A percentile compares a stretch with the other conserved stretches of the same genome.
phyloP scores from a whole-genome alignment of 64 coral and sea anemone species.

The Montipora sp. region DNA sequence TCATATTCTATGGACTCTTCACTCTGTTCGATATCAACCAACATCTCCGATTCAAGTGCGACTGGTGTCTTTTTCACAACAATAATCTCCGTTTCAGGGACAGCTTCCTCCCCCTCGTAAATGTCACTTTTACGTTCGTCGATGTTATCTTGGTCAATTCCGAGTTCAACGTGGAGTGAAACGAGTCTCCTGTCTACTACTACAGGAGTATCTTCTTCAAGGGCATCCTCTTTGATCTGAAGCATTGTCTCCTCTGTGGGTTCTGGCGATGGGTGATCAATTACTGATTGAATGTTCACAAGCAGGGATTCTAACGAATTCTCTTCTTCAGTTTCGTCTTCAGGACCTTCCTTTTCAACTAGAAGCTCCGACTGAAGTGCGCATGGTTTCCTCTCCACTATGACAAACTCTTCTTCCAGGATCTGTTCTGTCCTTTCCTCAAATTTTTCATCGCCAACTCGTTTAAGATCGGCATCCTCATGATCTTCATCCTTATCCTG shows the following conservation, averaged over 20 bases:
- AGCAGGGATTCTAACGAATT: slow-evolving; percentile 1
- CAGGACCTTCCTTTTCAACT: background rate
- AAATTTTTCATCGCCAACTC: background rate
- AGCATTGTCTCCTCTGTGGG: background rate
- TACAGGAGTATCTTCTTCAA: slow-evolving; percentile 1
- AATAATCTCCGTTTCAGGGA: background rate
- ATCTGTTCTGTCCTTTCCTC: background rate
- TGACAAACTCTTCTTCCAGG: background rate
- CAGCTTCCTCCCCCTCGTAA: background rate
- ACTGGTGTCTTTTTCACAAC: background rate
- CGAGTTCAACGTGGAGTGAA: background rate
- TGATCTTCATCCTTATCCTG: background rate
- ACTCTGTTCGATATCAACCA: background rate
- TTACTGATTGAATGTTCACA: slow-evolving; percentile 1
- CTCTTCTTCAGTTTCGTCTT: background rate
- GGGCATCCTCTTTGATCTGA: background rate
- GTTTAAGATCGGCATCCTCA: background rate
- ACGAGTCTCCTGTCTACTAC: background rate
- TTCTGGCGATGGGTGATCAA: background rate
- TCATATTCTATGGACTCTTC: background rate
- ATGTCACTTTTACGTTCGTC: background rate
- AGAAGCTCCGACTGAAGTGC: background rate
- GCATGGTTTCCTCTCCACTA: background rate
- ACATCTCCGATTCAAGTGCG: slow-evolving; percentile 7
- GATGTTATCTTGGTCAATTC: background rate